A percentile compares a stretch with the other conserved stretches of the same genome.
Evolutionary conservation across 2,888 invertebrate genomes (phyloP).

Genomic region (Lypha dubia): DNA sequence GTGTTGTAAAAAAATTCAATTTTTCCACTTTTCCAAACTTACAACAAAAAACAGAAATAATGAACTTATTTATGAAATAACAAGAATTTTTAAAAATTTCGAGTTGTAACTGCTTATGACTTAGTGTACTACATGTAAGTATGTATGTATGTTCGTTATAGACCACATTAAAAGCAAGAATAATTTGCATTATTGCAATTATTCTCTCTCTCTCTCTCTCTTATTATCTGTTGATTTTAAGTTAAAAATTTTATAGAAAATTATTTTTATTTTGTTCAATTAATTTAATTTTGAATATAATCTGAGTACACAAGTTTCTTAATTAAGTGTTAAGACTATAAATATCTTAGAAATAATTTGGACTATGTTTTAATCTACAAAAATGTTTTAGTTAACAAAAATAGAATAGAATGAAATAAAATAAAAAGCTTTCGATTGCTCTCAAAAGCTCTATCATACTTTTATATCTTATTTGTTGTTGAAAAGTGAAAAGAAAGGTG

Average conservation of each 20-base stretch:
- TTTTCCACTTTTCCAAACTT: too few relatives aligned
- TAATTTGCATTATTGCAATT: neutral
- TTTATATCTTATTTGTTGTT: constrained; percentile 25
- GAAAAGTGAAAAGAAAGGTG: constrained; percentile 61
- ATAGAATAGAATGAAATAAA: constrained; percentile 12
- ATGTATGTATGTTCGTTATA: constrained; percentile 53
- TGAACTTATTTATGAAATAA: too few relatives aligned
- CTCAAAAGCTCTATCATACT: constrained; percentile 52
- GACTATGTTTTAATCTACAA: constrained; percentile 31
- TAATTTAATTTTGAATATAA: neutral
- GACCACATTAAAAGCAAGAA: constrained; percentile 16
- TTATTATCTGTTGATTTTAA: neutral
- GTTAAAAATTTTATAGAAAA: neutral
- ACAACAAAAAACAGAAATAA: too few relatives aligned
- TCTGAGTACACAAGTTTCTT: neutral
- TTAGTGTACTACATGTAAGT: too few relatives aligned
- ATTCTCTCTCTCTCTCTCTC: neutral
- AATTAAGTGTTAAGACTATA: neutral
- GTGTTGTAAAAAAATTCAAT: too few relatives aligned
- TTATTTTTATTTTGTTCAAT: neutral
- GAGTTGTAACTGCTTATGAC: too few relatives aligned
- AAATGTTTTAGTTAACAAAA: constrained; percentile 45
- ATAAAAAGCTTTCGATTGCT: constrained; percentile 51
- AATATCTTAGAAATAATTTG: constrained; percentile 22
- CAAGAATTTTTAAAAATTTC: too few relatives aligned